Evolutionary conservation across 2,888 invertebrate genomes (phyloP).

Genomic region (Rhingia campestris): DNA sequence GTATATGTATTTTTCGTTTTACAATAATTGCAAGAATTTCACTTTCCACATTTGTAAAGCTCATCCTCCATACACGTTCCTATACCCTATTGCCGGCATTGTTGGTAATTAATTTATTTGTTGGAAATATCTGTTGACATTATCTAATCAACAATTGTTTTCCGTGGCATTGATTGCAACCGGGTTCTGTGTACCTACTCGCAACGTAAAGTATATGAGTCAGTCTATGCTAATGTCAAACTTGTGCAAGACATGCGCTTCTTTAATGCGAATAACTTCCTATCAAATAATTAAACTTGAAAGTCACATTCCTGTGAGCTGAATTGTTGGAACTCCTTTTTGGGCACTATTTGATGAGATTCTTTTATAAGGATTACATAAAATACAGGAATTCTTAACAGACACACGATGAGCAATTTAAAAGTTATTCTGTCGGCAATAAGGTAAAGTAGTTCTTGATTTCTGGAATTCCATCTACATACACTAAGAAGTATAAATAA

Average conservation of each 20-base stretch:
- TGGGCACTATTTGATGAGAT: background rate
- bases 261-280: background rate
- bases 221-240: slow-evolving; percentile 19
- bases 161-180: background rate
- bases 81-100: background rate
- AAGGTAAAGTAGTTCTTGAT: too few relatives aligned
- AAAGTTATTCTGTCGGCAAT: too few relatives aligned
- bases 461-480: too few relatives aligned
- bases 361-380: too few relatives aligned
- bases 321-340: background rate
- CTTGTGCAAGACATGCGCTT: slow-evolving; percentile 24
- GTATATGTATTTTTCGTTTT: background rate
- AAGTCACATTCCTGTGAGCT: background rate
- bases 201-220: slow-evolving; percentile 43
- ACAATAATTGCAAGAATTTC: slow-evolving; percentile 20
- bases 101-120: slow-evolving; percentile 44
- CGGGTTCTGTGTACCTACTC: slow-evolving; percentile 5
- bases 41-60: slow-evolving; percentile 7
- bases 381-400: too few relatives aligned
- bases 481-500: too few relatives aligned
- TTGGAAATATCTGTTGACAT: slow-evolving; percentile 24
- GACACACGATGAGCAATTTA: too few relatives aligned
- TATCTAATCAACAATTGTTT: slow-evolving; percentile 26
- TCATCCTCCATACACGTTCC: background rate
- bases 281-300: background rate